These are phyloP conservation scores for Loripinus fragilis DNA, from an alignment of 2,888 invertebrate species.

Conservation along the genomic window DNA sequence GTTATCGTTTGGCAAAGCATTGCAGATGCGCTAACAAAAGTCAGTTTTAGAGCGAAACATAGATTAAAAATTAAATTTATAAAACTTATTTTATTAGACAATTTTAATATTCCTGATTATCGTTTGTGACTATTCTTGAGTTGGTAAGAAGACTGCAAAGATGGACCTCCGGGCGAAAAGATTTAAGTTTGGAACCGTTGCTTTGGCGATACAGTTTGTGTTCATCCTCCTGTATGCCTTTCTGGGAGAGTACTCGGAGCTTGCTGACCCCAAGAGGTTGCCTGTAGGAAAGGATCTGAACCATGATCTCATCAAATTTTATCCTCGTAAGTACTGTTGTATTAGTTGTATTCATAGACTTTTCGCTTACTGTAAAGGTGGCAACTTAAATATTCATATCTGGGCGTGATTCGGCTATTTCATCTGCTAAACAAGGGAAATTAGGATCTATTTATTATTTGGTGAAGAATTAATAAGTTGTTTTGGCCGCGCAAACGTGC, in stretches of 20 bases:
- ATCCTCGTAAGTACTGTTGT: constrained; percentile 41
- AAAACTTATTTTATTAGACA: not conserved
- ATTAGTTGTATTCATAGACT: no score
- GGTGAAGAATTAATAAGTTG: no score
- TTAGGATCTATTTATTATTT: no score
- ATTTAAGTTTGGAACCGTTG: constrained; percentile 42
- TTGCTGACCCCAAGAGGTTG: constrained; percentile 37
- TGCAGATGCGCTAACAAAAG: not conserved
- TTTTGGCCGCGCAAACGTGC: no score
- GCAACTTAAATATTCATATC: no score
- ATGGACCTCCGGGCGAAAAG: not conserved
- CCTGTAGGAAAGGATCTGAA: not conserved
- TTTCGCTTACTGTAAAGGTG: no score
- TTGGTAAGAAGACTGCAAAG: not conserved
- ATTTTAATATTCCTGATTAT: not conserved
- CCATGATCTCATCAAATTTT: constrained; percentile 16
- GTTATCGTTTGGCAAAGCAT: not conserved
- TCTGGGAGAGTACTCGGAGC: constrained; percentile 52
- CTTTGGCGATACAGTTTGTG: constrained; percentile 45
- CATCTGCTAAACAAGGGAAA: no score
- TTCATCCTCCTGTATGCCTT: constrained; percentile 60
- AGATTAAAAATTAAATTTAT: not conserved
- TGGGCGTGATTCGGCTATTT: no score
- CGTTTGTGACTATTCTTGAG: not conserved
- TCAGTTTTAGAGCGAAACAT: not conserved